phyloP scores from a whole-genome alignment of 2,797 vertebrate species.

The Phaenicophaeus curvirostris region DNA sequence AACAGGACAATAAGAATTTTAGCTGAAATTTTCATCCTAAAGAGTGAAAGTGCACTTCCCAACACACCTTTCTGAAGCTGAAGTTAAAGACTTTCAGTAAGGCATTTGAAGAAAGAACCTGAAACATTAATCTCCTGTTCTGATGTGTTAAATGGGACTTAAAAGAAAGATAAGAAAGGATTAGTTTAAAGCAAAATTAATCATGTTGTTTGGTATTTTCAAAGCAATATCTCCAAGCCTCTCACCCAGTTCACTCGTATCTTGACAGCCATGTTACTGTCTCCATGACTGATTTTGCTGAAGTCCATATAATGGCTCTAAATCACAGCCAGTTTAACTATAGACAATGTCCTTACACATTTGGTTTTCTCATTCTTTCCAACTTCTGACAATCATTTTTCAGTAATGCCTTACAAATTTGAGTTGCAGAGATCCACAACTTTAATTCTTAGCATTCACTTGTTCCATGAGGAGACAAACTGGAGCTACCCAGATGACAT shows the following conservation, averaged over 20 bases:
- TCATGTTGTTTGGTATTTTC: not conserved
- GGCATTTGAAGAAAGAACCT: not conserved
- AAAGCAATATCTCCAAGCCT: not conserved
- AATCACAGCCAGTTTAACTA: not conserved
- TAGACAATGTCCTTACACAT: not conserved
- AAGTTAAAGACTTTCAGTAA: not conserved
- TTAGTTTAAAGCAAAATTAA: not conserved
- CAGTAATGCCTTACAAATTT: not conserved
- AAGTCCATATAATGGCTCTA: not conserved
- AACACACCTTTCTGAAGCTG: not conserved
- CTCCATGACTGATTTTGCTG: not conserved
- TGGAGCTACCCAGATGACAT: not conserved
- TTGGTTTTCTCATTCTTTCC: not conserved
- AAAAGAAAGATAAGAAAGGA: not conserved
- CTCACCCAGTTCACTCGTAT: accelerated
- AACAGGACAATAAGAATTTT: not conserved
- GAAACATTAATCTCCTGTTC: not conserved
- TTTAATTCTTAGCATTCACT: not conserved
- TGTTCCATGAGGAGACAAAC: not conserved
- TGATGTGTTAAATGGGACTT: not conserved
- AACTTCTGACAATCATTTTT: not conserved
- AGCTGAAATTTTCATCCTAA: not conserved
- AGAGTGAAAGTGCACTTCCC: not conserved
- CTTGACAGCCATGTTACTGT: not conserved
- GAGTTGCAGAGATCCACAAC: not conserved